Percentiles rank a stretch among this genome's conserved stretches.
Evolutionary conservation across 2,797 vertebrate species (phyloP).

Genomic region (Lagocephalus sceleratus): DNA sequence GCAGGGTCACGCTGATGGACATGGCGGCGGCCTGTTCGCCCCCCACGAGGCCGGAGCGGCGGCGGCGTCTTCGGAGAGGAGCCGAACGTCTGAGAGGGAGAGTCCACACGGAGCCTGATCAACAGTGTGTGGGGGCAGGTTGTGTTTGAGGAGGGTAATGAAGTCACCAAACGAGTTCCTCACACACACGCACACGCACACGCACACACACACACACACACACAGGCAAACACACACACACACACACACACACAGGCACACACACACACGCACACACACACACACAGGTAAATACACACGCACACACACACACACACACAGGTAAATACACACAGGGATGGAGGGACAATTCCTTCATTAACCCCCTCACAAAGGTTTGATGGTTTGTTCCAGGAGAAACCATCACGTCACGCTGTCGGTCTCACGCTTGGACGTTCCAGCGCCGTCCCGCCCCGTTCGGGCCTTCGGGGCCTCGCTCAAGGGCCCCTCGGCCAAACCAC

Average conservation of each 20-base stretch:
- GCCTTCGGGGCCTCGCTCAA: no score
- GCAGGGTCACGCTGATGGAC: constrained; percentile 83
- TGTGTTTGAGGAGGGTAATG: constrained; percentile 64
- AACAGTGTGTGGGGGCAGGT: constrained; percentile 46
- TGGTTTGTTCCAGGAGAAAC: no score
- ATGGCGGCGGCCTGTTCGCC: no score
- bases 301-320: constrained; percentile 13
- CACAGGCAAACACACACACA: background rate
- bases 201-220: background rate
- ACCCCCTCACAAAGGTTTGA: no score
- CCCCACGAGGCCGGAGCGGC: no score
- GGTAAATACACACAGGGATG: background rate
- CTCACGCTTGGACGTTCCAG: no score
- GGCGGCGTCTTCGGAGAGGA: no score
- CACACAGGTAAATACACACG: background rate
- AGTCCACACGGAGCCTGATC: background rate
- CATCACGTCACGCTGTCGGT: no score
- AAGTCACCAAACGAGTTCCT: constrained; percentile 72
- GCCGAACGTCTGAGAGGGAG: no score
- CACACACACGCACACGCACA: constrained; percentile 6
- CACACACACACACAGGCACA: background rate
- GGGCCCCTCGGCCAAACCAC: no score
- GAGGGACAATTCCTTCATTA: background rate
- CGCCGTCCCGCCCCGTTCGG: no score
- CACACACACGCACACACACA: background rate